Evolutionary conservation across 2,113 vertebrate genomes (phyloP).

Genomic region (Opisthocomus hoazin): DNA sequence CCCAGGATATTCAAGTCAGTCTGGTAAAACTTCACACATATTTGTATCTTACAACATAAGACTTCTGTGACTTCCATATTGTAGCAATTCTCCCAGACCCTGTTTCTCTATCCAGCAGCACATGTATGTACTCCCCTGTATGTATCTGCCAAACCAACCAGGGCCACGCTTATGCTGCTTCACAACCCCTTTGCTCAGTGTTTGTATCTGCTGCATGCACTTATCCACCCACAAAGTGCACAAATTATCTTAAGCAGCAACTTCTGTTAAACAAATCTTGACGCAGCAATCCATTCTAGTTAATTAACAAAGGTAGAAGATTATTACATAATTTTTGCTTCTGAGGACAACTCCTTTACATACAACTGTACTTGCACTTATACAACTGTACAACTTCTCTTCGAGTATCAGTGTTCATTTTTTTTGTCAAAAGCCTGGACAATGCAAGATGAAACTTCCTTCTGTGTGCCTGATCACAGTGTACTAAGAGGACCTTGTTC

Average conservation of each 20-base stretch:
- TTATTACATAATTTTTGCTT: constrained; percentile 27
- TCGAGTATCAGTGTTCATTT: neutral
- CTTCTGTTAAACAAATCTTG: constrained; percentile 1
- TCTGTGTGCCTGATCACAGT: neutral
- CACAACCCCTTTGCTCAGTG: neutral
- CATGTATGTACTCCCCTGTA: neutral
- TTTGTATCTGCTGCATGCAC: neutral
- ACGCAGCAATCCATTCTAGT: neutral
- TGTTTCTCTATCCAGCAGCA: neutral
- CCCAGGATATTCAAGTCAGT: neutral
- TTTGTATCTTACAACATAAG: neutral
- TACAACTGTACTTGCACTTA: neutral
- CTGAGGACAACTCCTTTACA: neutral
- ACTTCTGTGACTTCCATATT: too few relatives aligned
- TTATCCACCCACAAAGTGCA: neutral
- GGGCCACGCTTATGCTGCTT: neutral
- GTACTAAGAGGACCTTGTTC: too few relatives aligned
- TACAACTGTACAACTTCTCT: neutral
- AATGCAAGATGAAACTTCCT: neutral
- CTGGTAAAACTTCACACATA: neutral
- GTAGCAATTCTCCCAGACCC: neutral
- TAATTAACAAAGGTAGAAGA: neutral
- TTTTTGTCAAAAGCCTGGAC: neutral
- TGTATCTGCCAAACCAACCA: neutral
- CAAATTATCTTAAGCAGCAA: neutral